A percentile compares a stretch with the other conserved stretches of the same genome.
Conservation (phyloP, 2,797 vertebrate species). For the Sebastes hopkinsi region DNA sequence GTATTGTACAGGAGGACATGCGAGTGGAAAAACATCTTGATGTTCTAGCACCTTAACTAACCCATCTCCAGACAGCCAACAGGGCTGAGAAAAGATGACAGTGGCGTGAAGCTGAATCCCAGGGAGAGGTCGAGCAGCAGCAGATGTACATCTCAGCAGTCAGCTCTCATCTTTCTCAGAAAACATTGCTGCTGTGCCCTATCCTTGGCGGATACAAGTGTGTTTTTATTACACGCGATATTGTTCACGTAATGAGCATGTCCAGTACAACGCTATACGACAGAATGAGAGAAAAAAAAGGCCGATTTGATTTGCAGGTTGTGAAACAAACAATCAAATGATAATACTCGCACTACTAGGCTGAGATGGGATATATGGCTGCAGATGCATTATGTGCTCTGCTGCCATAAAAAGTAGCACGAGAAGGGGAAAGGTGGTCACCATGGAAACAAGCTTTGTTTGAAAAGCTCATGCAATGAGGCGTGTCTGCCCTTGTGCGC, state of each 20-base stretch:
- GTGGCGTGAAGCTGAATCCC: constrained; percentile 29
- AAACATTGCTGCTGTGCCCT: neutral
- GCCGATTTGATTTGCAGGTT: neutral
- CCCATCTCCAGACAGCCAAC: constrained; percentile 16
- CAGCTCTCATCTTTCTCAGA: constrained; percentile 35
- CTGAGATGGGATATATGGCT: constrained; percentile 24
- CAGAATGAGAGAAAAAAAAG: neutral
- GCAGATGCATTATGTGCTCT: constrained; percentile 56
- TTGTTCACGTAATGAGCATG: neutral
- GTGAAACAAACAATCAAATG: neutral
- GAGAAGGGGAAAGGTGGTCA: constrained; percentile 57
- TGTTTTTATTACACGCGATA: neutral
- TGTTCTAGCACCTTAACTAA: constrained; percentile 33
- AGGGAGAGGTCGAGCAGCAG: constrained; percentile 19
- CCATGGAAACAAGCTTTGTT: constrained; percentile 79
- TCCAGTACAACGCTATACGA: neutral
- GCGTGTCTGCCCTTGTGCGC: constrained; percentile 45
- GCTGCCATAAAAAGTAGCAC: constrained; percentile 40
- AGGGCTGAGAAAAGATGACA: constrained; percentile 25
- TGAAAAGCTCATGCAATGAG: constrained; percentile 63
- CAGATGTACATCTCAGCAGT: constrained; percentile 43
- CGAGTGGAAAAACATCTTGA: constrained; percentile 16
- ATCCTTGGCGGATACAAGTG: neutral
- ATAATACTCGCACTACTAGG: neutral
- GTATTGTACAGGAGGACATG: neutral